Evolutionary conservation across 1,140 invertebrate species (phyloP), one percentile per base, ranked within the genome.

Genomic region (Colletes gigas): DNA sequence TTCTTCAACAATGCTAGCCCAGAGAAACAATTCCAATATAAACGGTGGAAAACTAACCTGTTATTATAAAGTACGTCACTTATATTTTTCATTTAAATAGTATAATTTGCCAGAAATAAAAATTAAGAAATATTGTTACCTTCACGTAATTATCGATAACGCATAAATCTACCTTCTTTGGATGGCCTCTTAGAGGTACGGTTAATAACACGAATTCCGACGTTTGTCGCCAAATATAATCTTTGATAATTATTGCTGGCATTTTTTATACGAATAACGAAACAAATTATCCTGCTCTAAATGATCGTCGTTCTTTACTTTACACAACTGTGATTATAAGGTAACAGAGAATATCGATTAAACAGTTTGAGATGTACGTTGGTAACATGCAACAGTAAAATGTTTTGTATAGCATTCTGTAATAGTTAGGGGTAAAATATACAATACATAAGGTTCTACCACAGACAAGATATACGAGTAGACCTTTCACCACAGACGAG

Each of bases 151-250:
- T 93, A 77, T 95, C 94, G 7, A 94, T 93, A 1, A 95, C 94
- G 82, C 96, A 95, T 30, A 96, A 89, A 90, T 96, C 95, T 0
- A 95, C 93, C 88, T 95, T 95, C 85, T 92, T 91, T 76, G 93
- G 89, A 87, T 94, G 69, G 83, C 93, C 93, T 65, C 92, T 94
- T 50, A 96, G 83, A 41, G 95, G 94, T 12, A 96, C 93, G 81
- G 92, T 91, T 82, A 96, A 93, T 59, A 94, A 92, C 30, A 96
- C 84, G 41, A 85, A 90, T 57, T 94, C 91, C 47, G 90, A 83
- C 4, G 95, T 95, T 93, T 97, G 96, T 67, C 93, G 94, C 96
- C 96, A 97, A 60, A 93, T 94, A 86, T 94, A 96, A 92, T 96
- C 94, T 92, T 96, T 96, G 8, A 96, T 92, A 85, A 96, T 81